These are phyloP conservation scores for Vannuccia rotundouncinata DNA, from an alignment of 2,888 invertebrate species.

Conservation along the genomic window DNA sequence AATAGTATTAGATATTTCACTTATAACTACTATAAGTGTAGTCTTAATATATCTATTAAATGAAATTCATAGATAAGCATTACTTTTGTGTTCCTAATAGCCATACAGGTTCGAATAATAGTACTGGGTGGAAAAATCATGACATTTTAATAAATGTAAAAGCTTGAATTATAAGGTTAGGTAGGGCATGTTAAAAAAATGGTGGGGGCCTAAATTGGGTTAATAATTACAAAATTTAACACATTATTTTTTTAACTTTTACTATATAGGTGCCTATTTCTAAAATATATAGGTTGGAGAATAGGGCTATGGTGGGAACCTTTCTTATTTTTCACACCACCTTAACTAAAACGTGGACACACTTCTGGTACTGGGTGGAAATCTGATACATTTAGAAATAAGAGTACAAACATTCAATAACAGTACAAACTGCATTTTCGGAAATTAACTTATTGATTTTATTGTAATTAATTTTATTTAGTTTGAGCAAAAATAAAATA, in stretches of 20 bases:
- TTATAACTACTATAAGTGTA: background rate
- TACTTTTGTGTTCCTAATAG: conserved; percentile 5
- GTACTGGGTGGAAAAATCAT: background rate
- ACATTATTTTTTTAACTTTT: too few relatives aligned
- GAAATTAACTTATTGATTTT: background rate
- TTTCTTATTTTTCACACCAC: too few relatives aligned
- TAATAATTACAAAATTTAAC: too few relatives aligned
- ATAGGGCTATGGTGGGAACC: too few relatives aligned
- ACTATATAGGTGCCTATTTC: too few relatives aligned
- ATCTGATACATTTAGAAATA: conserved; percentile 4
- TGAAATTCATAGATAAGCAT: background rate
- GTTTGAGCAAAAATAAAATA: background rate
- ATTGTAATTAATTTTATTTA: background rate
- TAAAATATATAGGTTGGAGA: too few relatives aligned
- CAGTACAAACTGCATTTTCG: background rate
- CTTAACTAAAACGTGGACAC: too few relatives aligned
- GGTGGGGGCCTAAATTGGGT: too few relatives aligned
- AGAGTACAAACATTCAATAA: conserved; percentile 12
- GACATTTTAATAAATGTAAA: conserved; percentile 13
- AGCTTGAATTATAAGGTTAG: too few relatives aligned
- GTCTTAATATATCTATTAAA: background rate
- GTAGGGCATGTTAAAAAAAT: too few relatives aligned
- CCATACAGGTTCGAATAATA: background rate
- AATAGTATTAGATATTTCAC: background rate
- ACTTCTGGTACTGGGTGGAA: background rate